These are phyloP conservation scores for Drosophila orena DNA, from an alignment of 1,140 invertebrate genomes.

Conservation along the genomic window DNA sequence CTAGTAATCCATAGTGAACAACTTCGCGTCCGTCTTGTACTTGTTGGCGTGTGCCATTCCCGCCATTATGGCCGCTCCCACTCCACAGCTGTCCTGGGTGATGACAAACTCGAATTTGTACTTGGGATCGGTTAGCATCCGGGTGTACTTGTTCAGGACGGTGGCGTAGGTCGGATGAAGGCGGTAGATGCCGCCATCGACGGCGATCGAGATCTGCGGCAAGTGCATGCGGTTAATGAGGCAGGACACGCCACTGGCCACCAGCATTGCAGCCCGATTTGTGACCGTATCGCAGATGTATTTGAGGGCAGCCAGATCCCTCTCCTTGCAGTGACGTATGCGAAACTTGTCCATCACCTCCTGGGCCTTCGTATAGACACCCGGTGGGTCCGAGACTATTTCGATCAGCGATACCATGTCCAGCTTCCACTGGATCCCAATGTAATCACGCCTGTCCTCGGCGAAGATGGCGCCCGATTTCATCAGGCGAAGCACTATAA, in stretches of 20 bases:
- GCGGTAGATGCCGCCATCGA: constrained; percentile 99
- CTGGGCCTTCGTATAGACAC: constrained; percentile 92
- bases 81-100: constrained; percentile 59
- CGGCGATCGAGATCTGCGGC: constrained; percentile 95
- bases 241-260: constrained; percentile 93
- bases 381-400: constrained; percentile 93
- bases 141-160: constrained; percentile 28
- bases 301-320: constrained; percentile 94
- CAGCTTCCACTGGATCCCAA: constrained; percentile 86
- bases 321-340: constrained; percentile 90
- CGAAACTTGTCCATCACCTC: constrained; percentile 95
- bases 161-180: constrained; percentile 91
- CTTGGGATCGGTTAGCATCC: constrained; percentile 2
- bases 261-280: constrained; percentile 95
- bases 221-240: constrained; percentile 94
- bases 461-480: constrained; percentile 44
- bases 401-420: constrained; percentile 98
- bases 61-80: constrained; percentile 63
- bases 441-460: constrained; percentile 40
- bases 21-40: constrained; percentile 21
- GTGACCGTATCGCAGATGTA: constrained; percentile 96
- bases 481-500: constrained; percentile 46
- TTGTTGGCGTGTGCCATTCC: constrained; percentile 38
- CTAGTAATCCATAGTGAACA: constrained; percentile 41
- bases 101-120: constrained; percentile 45